Conservation (phyloP, 2,113 vertebrate genomes). For the Pitta sordida region DNA sequence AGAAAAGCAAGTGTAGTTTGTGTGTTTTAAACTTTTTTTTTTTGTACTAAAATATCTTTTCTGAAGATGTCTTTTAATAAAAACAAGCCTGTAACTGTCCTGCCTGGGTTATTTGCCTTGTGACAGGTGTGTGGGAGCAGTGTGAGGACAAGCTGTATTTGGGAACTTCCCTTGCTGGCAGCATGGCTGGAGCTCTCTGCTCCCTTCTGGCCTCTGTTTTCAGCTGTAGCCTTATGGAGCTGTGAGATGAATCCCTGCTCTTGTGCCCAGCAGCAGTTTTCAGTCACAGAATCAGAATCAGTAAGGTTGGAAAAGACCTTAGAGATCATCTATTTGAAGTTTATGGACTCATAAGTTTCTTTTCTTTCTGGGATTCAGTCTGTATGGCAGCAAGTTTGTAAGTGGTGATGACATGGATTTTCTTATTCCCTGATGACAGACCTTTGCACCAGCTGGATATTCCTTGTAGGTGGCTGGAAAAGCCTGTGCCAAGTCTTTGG, state of each 20-base stretch:
- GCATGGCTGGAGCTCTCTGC: neutral
- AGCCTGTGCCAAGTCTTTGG: too few relatives aligned
- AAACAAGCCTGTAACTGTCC: neutral
- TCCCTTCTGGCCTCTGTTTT: neutral
- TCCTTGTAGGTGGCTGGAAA: neutral
- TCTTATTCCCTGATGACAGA: neutral
- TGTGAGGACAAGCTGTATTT: neutral
- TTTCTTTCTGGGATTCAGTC: neutral
- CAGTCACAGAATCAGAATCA: too few relatives aligned
- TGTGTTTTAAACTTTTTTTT: conserved; percentile 50
- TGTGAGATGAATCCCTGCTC: neutral
- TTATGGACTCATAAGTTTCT: neutral
- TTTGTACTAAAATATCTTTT: conserved; percentile 50
- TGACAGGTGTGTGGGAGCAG: neutral
- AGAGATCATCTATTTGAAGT: neutral
- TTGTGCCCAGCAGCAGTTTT: neutral
- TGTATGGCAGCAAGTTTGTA: neutral
- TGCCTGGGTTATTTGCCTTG: neutral
- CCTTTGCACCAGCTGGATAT: accelerated
- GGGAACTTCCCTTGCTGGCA: neutral
- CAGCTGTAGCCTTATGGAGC: neutral
- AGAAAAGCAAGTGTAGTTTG: neutral
- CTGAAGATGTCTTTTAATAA: conserved; percentile 58
- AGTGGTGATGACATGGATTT: neutral
- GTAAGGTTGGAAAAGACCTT: too few relatives aligned